Evolutionary conservation across 53 echinoderm and acorn worm species (phyloP), one percentile per base, ranked within the genome.

Genomic region (Henricia sp.): DNA sequence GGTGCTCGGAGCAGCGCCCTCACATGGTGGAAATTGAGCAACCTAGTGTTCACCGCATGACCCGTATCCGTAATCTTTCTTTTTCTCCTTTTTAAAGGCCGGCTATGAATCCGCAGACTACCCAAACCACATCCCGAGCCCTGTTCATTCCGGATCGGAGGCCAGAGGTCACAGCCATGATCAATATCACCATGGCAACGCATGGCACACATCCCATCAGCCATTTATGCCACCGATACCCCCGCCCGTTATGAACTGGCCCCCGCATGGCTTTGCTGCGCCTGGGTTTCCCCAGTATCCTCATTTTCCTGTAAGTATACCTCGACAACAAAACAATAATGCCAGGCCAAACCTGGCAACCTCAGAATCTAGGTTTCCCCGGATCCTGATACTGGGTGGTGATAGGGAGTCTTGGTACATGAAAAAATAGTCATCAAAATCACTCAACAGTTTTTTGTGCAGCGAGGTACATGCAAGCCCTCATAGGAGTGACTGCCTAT

Each of bases 61-160:
- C 0, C 71, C 50, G 13, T 71, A 26, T 30, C 13, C 28, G 6
- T 6, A 4, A n/a, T 26, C 4, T 19, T 72, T 72, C 3, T 52
- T 14, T 26, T 30, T 72, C 16, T 40, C 10, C 42, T 5, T 20
- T 52, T 50, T 72, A 25, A 53, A 93, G 93, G 89, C 83, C 54
- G 93, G 93, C 26, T 89, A 87, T 53, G 93, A 93, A 25, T 89
- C 93, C 32, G 71, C 87, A 83, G 93, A 93, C 17, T 60, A 48
- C 40, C 72, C 37, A 38, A 88, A 48, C 66, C 73, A 71, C 51
- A 66, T 36, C 73, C 80, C 72, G 40, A 88, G 88, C 42, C 83
- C 88, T 25, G 80, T 64, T 19, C 80, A 59, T 32, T 80, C 80
- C 30, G 80, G 80, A 64, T 80, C 80, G n/a, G 80, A 64, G 80